phyloP scores from a whole-genome alignment of 2,797 vertebrate genomes.

The Etheostoma perlongum region DNA sequence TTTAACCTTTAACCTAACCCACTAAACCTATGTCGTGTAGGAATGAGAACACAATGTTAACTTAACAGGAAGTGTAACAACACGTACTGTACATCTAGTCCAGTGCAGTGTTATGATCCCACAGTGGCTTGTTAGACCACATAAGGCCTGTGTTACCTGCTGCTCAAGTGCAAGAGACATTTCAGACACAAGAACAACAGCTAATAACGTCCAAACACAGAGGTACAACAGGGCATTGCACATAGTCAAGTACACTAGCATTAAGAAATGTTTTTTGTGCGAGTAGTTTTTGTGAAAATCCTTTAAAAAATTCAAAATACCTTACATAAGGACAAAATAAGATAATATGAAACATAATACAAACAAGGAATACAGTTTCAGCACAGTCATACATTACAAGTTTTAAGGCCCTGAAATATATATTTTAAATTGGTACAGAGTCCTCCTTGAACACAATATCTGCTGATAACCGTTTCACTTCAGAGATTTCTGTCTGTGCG shows the following conservation, averaged over 20 bases:
- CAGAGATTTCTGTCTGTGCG: not conserved
- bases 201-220: conserved; percentile 40
- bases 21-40: not conserved
- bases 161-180: conserved; percentile 30
- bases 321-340: not conserved
- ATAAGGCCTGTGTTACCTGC: conserved; percentile 30
- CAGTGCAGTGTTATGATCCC: conserved; percentile 17
- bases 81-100: not conserved
- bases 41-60: not conserved
- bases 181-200: conserved; percentile 23
- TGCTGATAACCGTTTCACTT: not conserved
- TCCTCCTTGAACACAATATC: not conserved
- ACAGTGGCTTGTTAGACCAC: conserved; percentile 60
- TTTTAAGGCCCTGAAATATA: not conserved
- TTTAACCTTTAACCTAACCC: not conserved
- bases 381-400: not conserved
- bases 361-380: not conserved
- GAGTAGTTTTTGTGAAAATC: not conserved
- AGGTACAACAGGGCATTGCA: conserved; percentile 5
- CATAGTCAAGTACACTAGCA: not conserved
- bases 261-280: not conserved
- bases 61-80: not conserved
- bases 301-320: not conserved
- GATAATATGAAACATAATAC: not conserved
- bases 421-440: too few relatives aligned